Evolutionary conservation across 2,113 vertebrate species (phyloP), one percentile per base, ranked within the genome.

Genomic region (Dipodomys spectabilis): DNA sequence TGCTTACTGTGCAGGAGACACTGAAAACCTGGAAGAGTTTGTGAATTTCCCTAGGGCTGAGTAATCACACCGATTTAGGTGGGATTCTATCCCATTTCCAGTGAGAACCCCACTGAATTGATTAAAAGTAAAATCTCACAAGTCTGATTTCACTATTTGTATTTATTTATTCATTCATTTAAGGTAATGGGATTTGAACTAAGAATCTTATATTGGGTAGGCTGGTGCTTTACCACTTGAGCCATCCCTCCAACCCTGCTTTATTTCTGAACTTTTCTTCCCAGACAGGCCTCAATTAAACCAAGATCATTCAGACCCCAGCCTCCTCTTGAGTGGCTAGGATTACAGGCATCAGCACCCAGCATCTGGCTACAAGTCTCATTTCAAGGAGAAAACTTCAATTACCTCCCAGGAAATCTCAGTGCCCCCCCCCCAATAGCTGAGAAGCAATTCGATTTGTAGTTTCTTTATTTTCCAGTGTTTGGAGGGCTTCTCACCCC

Each of bases 321-420:
- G 53, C 16, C 53, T 57, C 53, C 53, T 39, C 39, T 39, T 16
- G 15, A 57, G 15, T 57, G 53, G 53, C 53, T 57, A 13, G 53
- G 15, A 57, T 57, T 57, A 57, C 53, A 57, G 15, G 53, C 15
- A 13, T 57, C 4, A 57, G 53, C 53, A 57, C 53, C 13, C 12
- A 18, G 53, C 53, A 57, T 57, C 53, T 57, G 53, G 53, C 53
- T 57, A 3, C 53, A 67, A 67, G 67, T 82, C 83, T 78, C 28
- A 81, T 87, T 89, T 75, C 83, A 91, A 78, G 27, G 53, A 64
- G 81, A 80, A 93, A 95, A 71, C 8, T 28, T 86, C 64, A 62
- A 0, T 39, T 39, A 27, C 18, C 19, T 87, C 8, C n/a, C 53
- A 73, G 68, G 77, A 83, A 83, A 80, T 57, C 18, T 64, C 27